A percentile compares a stretch with the other conserved stretches of the same genome.
These are phyloP conservation scores for Callinectes sapidus DNA, from an alignment of 2,888 invertebrate species.

Conservation along the genomic window DNA sequence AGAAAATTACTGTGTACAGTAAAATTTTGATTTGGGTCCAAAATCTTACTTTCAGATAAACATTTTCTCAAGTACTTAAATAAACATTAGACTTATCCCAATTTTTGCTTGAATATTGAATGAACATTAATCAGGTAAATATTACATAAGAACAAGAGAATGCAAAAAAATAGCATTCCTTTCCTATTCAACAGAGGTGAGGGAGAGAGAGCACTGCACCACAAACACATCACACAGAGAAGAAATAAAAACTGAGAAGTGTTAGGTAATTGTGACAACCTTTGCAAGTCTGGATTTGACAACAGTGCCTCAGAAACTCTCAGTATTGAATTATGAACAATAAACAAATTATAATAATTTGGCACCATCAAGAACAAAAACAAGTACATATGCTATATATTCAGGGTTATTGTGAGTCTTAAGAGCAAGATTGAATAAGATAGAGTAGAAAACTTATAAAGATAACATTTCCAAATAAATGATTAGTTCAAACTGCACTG, in stretches of 20 bases:
- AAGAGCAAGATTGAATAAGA: background rate
- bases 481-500: background rate
- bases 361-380: background rate
- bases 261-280: slow-evolving; percentile 11
- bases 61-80: background rate
- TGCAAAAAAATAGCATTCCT: background rate
- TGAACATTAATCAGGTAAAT: background rate
- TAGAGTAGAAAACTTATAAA: background rate
- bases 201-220: background rate
- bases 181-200: background rate
- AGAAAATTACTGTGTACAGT: background rate
- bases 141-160: background rate
- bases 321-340: background rate
- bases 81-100: background rate
- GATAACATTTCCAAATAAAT: background rate
- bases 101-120: background rate
- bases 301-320: background rate
- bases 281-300: background rate
- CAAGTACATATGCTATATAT: background rate
- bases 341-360: background rate
- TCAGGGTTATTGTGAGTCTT: background rate
- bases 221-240: background rate
- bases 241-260: background rate
- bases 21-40: background rate
- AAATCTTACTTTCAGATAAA: background rate